Conservation (phyloP, 1,140 invertebrate genomes). For the Aplysia californica region DNA sequence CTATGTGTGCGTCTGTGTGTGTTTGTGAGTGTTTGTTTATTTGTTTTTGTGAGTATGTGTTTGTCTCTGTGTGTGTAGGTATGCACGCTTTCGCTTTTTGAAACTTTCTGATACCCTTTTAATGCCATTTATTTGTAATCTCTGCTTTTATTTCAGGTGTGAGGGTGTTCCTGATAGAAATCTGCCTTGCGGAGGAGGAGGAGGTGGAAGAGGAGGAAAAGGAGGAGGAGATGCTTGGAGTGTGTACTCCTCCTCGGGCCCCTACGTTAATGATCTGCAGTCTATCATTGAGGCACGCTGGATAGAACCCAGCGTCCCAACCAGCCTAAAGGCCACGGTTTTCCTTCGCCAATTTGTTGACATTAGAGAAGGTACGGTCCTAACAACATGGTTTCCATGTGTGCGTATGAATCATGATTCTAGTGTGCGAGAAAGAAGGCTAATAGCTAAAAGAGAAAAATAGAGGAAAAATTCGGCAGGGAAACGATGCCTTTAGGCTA, state of each 20-base stretch:
- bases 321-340: neutral
- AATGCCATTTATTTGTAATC: neutral
- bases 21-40: too few relatives aligned
- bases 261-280: constrained; percentile 8
- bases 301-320: constrained; percentile 9
- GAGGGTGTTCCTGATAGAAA: neutral
- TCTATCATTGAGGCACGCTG: neutral
- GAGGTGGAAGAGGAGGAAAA: neutral
- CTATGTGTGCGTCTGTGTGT: too few relatives aligned
- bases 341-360: neutral
- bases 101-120: too few relatives aligned
- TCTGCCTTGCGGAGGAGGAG: constrained; percentile 11
- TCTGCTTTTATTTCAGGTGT: neutral
- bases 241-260: constrained; percentile 5
- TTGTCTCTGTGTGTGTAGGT: neutral
- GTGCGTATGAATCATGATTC: neutral
- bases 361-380: constrained; percentile 14
- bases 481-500: neutral
- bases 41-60: too few relatives aligned
- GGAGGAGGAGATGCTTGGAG: neutral
- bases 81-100: too few relatives aligned
- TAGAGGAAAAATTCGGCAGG: neutral
- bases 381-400: neutral
- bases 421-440: neutral
- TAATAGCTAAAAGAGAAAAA: neutral